These are phyloP conservation scores for Lutraria rhynchaena DNA, from an alignment of 1,140 invertebrate genomes.

Conservation along the genomic window DNA sequence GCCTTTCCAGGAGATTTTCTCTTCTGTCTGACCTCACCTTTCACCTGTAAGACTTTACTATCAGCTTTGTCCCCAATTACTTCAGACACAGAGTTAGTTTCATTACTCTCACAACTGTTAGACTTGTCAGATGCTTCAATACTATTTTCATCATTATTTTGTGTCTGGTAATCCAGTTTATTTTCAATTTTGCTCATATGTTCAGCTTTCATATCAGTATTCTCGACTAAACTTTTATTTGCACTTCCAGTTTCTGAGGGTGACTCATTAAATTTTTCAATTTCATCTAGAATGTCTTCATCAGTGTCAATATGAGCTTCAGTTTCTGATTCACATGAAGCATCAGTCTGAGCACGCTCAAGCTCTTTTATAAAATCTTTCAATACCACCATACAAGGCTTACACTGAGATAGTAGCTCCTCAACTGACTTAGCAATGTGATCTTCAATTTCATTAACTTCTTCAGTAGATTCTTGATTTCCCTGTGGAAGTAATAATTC, in stretches of 20 bases:
- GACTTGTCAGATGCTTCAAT: conserved; percentile 15
- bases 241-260: background rate
- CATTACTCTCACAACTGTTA: background rate
- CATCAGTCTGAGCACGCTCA: conserved; percentile 47
- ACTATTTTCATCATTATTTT: conserved; percentile 13
- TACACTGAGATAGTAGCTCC: conserved; percentile 49
- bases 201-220: background rate
- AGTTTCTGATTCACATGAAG: conserved; percentile 24
- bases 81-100: background rate
- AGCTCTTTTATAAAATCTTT: conserved; percentile 76
- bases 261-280: background rate
- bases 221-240: background rate
- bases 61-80: background rate
- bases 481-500: background rate
- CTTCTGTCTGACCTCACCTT: conserved; percentile 5
- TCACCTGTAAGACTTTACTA: background rate
- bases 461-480: conserved; percentile 32
- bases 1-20: conserved; percentile 14
- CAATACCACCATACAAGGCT: conserved; percentile 71
- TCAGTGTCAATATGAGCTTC: background rate
- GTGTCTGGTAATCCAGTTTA: background rate
- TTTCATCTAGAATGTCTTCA: conserved; percentile 29
- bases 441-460: background rate
- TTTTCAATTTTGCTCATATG: background rate
- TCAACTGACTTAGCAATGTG: background rate